Evolutionary conservation across 1,140 invertebrate genomes (phyloP).

Genomic region (Venturia canescens): DNA sequence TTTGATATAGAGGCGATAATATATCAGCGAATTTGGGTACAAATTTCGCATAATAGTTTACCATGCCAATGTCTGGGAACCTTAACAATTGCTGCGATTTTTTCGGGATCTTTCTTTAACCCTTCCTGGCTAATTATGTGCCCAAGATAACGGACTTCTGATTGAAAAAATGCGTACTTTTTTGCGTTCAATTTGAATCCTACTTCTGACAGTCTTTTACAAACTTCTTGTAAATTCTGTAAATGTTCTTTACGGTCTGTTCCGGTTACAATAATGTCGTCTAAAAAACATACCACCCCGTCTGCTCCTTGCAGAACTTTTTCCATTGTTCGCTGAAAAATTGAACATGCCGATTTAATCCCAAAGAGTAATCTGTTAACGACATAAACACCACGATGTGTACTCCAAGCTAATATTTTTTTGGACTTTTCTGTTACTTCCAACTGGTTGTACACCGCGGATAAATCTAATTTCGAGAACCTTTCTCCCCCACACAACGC

Average conservation of each 20-base stretch:
- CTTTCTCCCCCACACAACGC: constrained; percentile 52
- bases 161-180: constrained; percentile 69
- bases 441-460: constrained; percentile 63
- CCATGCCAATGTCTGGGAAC: constrained; percentile 70
- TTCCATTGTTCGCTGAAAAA: constrained; percentile 65
- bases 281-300: constrained; percentile 59
- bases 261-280: constrained; percentile 62
- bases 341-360: constrained; percentile 50
- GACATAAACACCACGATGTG: constrained; percentile 55
- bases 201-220: constrained; percentile 52
- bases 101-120: constrained; percentile 67
- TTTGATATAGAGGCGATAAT: constrained; percentile 63
- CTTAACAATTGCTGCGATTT: constrained; percentile 67
- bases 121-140: constrained; percentile 64
- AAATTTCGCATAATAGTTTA: constrained; percentile 75
- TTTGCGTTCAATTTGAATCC: constrained; percentile 60
- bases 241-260: constrained; percentile 57
- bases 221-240: constrained; percentile 59
- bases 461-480: constrained; percentile 67
- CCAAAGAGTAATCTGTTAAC: constrained; percentile 52
- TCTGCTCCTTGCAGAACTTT: constrained; percentile 61
- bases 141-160: constrained; percentile 68
- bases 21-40: constrained; percentile 59
- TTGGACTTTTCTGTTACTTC: constrained; percentile 57
- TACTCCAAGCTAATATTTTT: constrained; percentile 56